phyloP scores from a whole-genome alignment of 2,113 vertebrate genomes.

The Archocentrus centrarchus region DNA sequence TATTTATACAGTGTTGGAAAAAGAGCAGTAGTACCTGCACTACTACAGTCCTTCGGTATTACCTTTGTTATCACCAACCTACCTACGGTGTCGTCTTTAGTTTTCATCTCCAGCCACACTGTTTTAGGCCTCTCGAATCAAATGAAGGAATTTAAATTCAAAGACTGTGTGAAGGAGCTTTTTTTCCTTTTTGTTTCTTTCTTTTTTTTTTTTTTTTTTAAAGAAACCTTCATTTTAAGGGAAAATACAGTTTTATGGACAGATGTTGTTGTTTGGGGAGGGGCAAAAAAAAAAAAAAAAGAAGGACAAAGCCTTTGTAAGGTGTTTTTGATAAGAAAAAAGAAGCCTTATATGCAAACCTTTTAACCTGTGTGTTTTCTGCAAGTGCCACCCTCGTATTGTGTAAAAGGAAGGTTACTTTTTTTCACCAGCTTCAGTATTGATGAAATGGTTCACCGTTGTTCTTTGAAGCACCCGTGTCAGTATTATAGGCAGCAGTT shows the following conservation, averaged over 20 bases:
- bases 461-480: slow-evolving; percentile 99
- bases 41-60: slow-evolving; percentile 94
- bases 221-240: slow-evolving; percentile 93
- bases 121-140: slow-evolving; percentile 92
- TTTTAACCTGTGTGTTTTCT: slow-evolving; percentile 99
- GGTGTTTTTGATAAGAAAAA: slow-evolving; percentile 90
- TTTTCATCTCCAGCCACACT: slow-evolving; percentile 94
- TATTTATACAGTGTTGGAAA: slow-evolving; percentile 97
- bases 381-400: slow-evolving; percentile 99
- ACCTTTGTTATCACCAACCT: slow-evolving; percentile 86
- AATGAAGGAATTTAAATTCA: slow-evolving; percentile 70
- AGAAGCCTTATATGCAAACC: slow-evolving; percentile 99
- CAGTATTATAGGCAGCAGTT: slow-evolving; percentile 99
- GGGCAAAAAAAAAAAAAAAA: slow-evolving; percentile 11
- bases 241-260: slow-evolving; percentile 85
- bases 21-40: slow-evolving; percentile 88
- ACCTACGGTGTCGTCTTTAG: slow-evolving; percentile 84
- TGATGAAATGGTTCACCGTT: slow-evolving; percentile 90
- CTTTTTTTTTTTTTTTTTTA: slow-evolving; percentile 78
- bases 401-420: slow-evolving; percentile 94
- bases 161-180: slow-evolving; percentile 68
- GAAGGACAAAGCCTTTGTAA: slow-evolving; percentile 97
- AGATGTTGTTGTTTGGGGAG: slow-evolving; percentile 28
- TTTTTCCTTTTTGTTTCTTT: background rate
- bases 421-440: slow-evolving; percentile 97